Percentiles rank a stretch among this genome's conserved stretches.
phyloP scores from a whole-genome alignment of 2,888 invertebrate genomes.

The Caenorhabditis plicata region DNA sequence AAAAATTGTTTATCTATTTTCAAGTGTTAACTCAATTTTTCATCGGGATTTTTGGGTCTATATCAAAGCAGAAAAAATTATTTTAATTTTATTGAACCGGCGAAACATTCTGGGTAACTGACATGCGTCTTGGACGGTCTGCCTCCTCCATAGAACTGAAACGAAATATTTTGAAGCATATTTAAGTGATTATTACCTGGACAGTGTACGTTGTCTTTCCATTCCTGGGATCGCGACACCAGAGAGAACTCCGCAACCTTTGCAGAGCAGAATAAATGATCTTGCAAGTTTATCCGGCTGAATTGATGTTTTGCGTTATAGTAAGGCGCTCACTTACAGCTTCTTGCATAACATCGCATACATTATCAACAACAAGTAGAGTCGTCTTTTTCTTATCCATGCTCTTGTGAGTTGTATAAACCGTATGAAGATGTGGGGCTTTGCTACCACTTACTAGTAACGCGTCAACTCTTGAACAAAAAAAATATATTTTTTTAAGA shows the following conservation, averaged over 20 bases:
- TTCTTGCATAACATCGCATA: conserved; percentile 84
- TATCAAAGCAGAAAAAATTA: conserved; percentile 1
- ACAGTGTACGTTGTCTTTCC: conserved; percentile 63
- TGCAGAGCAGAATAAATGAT: conserved; percentile 83
- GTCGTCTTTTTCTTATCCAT: conserved; percentile 82
- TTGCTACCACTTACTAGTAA: conserved; percentile 80
- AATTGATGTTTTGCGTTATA: conserved; percentile 42
- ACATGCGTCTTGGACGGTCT: conserved; percentile 63
- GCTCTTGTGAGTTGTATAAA: conserved; percentile 76
- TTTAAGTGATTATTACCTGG: conserved; percentile 34
- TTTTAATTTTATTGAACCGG: conserved; percentile 40
- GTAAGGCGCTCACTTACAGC: conserved; percentile 72
- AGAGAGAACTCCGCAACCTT: conserved; percentile 76
- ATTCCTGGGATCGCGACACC: conserved; percentile 64
- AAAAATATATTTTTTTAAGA: neutral
- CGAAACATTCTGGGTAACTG: conserved; percentile 47
- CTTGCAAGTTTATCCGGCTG: conserved; percentile 86
- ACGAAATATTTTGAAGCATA: neutral
- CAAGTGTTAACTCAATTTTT: too few species aligned
- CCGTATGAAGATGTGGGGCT: conserved; percentile 79
- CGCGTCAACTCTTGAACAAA: conserved; percentile 72
- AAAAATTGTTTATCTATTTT: too few species aligned
- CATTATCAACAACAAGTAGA: conserved; percentile 80
- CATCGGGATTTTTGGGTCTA: too few species aligned
- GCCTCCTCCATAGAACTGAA: conserved; percentile 66